Conservation (phyloP, 1,140 invertebrate species). For the Macrostomum lignano region DNA sequence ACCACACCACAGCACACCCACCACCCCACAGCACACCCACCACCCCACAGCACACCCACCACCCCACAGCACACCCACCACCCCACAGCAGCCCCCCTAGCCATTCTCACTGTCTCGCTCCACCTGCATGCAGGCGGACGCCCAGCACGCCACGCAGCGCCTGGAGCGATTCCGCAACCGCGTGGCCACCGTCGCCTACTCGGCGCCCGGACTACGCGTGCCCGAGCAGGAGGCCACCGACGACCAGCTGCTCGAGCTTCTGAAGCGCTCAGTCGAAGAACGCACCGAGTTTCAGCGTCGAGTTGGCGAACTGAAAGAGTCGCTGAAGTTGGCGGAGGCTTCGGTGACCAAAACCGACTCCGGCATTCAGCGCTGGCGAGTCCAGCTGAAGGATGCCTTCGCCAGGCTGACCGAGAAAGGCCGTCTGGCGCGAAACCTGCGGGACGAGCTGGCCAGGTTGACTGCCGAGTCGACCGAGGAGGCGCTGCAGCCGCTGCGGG, state of each 20-base stretch:
- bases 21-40: no score
- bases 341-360: constrained; percentile 12
- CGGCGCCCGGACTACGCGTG: constrained; percentile 15
- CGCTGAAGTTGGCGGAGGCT: constrained; percentile 11
- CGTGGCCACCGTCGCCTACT: constrained; percentile 19
- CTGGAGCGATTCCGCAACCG: constrained; percentile 16
- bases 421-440: constrained; percentile 10
- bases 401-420: constrained; percentile 15
- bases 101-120: no score
- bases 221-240: constrained; percentile 20
- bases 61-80: no score
- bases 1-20: no score
- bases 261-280: constrained; percentile 19
- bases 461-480: constrained; percentile 13
- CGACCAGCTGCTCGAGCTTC: constrained; percentile 17
- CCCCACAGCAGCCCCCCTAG: no score
- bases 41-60: no score
- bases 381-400: constrained; percentile 10
- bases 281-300: constrained; percentile 12
- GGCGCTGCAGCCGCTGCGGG: constrained; percentile 12
- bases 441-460: constrained; percentile 15
- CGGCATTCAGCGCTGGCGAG: constrained; percentile 13
- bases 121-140: no score
- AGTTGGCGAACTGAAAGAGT: constrained; percentile 13
- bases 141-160: no score